These are phyloP conservation scores for Lycaena phlaeas DNA, from an alignment of 2,888 invertebrate species.

Conservation along the genomic window DNA sequence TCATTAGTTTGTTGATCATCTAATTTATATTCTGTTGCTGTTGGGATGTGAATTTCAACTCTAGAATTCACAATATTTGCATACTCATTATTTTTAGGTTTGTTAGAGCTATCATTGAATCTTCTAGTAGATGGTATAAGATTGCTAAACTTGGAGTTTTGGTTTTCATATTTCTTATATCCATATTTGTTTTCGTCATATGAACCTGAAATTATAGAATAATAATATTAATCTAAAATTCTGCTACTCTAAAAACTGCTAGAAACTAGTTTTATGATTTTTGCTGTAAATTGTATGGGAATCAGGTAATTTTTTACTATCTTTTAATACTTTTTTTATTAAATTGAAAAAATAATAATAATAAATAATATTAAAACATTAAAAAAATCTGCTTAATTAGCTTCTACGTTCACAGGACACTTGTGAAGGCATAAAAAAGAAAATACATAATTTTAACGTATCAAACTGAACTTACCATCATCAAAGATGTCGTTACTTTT, in stretches of 20 bases:
- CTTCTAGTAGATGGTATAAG: neutral
- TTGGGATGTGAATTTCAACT: neutral
- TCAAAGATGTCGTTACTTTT: conserved; percentile 40
- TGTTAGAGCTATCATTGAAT: neutral
- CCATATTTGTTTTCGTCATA: conserved; percentile 54
- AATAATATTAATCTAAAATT: too few relatives aligned
- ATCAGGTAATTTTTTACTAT: too few relatives aligned
- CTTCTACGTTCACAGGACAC: too few relatives aligned
- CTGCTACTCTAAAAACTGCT: too few relatives aligned
- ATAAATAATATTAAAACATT: too few relatives aligned
- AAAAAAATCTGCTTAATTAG: neutral
- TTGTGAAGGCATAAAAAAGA: too few relatives aligned
- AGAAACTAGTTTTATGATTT: too few relatives aligned
- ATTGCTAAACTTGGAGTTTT: neutral
- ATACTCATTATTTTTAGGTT: neutral
- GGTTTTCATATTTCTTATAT: conserved; percentile 35
- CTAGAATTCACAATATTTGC: neutral
- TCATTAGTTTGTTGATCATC: neutral
- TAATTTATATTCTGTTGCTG: neutral
- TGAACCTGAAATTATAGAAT: conserved; percentile 39
- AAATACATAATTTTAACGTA: conserved; percentile 6
- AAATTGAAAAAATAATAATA: too few relatives aligned
- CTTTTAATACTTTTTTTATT: too few relatives aligned
- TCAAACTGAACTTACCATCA: conserved; percentile 44
- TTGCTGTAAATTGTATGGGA: too few relatives aligned